Percentiles rank a stretch among this genome's conserved stretches.
phyloP scores from a whole-genome alignment of 2,888 invertebrate species.

The Papilio demoleus region DNA sequence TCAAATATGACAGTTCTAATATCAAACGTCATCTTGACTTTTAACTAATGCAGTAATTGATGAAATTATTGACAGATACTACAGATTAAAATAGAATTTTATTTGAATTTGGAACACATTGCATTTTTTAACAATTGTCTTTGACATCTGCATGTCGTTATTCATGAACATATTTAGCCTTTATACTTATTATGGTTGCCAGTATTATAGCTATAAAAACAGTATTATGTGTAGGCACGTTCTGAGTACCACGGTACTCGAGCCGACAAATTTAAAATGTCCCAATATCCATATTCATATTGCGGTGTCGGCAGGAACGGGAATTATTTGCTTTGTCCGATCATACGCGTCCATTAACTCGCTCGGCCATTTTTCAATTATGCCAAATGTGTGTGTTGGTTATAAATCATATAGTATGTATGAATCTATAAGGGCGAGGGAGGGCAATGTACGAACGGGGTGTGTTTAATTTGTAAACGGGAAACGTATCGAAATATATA shows the following conservation, averaged over 20 bases:
- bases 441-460: slow-evolving; percentile 52
- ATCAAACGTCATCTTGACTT: slow-evolving; percentile 48
- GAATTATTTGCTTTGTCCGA: slow-evolving; percentile 71
- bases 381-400: slow-evolving; percentile 77
- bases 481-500: slow-evolving; percentile 68
- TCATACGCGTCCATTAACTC: slow-evolving; percentile 63
- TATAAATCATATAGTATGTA: slow-evolving; percentile 78
- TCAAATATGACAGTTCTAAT: slow-evolving; percentile 54
- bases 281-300: slow-evolving; percentile 50
- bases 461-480: slow-evolving; percentile 79
- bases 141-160: background rate
- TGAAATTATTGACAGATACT: slow-evolving; percentile 19
- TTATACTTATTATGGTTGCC: background rate
- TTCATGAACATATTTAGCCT: background rate
- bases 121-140: background rate
- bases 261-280: slow-evolving; percentile 46
- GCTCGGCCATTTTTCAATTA: slow-evolving; percentile 81
- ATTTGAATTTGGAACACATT: no score
- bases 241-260: slow-evolving; percentile 9
- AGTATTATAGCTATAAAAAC: background rate
- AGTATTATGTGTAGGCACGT: slow-evolving; percentile 35
- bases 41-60: slow-evolving; percentile 44
- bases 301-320: slow-evolving; percentile 53
- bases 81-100: no score
- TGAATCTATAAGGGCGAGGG: slow-evolving; percentile 49